Evolutionary conservation across 1,140 invertebrate species (phyloP).

Genomic region (Adelges cooleyi): DNA sequence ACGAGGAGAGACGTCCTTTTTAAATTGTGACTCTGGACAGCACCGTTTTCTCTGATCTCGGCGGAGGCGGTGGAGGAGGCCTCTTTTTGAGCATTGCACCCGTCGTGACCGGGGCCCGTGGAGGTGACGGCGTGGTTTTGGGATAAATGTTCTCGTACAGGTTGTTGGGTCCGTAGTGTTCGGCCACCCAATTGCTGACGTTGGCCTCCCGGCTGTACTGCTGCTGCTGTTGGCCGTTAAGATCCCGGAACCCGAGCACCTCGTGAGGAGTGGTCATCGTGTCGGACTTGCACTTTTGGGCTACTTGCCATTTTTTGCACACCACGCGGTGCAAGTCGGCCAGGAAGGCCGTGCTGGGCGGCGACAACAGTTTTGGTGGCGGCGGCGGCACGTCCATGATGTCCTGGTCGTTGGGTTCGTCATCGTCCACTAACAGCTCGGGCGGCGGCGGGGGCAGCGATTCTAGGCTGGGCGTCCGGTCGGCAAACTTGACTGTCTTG

Average conservation of each 20-base stretch:
- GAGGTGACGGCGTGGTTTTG: conserved; percentile 12
- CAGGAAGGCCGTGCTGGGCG: conserved; percentile 55
- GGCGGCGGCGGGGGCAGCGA: conserved; percentile 65
- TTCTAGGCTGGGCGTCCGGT: conserved; percentile 48
- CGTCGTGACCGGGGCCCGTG: conserved; percentile 31
- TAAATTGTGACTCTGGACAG: conserved; percentile 42
- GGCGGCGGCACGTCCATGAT: conserved; percentile 36
- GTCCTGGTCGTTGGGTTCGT: conserved; percentile 33
- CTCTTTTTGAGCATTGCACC: conserved; percentile 41
- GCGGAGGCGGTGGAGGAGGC: conserved; percentile 62
- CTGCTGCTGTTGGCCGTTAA: conserved; percentile 41
- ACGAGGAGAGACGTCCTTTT: no score
- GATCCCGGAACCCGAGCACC: conserved; percentile 76
- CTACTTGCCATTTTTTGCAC: conserved; percentile 87
- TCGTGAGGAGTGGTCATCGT: conserved; percentile 75
- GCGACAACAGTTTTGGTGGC: conserved; percentile 54
- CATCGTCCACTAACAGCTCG: conserved; percentile 46
- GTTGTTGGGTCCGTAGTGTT: conserved; percentile 60
- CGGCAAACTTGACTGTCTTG: conserved; percentile 8
- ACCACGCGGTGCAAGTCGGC: conserved; percentile 80
- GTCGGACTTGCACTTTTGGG: conserved; percentile 79
- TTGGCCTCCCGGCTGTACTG: conserved; percentile 67
- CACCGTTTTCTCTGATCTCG: conserved; percentile 64
- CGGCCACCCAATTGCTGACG: conserved; percentile 79
- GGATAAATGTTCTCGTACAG: conserved; percentile 49